Base-by-base conservation (phyloP, 2,888 invertebrate species). In the Pardosa pseudoannulata region DNA sequence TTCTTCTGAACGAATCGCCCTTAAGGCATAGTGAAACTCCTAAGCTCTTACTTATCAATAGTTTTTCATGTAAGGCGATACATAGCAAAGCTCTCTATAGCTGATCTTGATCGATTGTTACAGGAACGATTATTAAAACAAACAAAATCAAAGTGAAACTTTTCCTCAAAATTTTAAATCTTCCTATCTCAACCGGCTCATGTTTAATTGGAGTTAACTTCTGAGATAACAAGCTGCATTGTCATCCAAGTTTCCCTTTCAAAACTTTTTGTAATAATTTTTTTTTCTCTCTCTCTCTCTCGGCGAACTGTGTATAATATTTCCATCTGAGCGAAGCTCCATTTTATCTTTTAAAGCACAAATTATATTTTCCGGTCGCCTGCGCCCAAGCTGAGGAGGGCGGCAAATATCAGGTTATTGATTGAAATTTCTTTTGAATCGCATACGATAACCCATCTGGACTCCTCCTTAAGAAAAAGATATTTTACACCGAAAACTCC, bases 361-460 rank as follows among this genome's bases (percentile, higher is more conserved):
- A 56, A 56, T 56, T 56, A 23, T 56, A 56, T 56, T 56, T 56
- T 56, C 19, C 23, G 56, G 56, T 0, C 23, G 23, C 23, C 3
- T 56, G 56, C 56, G n/a, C 23, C 23, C 2, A 23, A 3, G 7
- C 6, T 56, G 19, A 6, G 23, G 56, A 23, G n/a, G 56, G 56
- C 31, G 39, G 23, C 65, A 41, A 56, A 79, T 73, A 73, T 29
- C 74, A 75, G 29, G 50, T 80, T 79, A 75, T 80, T 86, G 79
- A 87, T 87, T 76, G 65, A 65, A 76, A 87, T 72, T 86, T 65
- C 73, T 81, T 76, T 78, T 67, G 73, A 78, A 75, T 73, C 46
- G 56, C 39, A 23, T 11, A 7, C 73, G 50, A 81, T 81, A 74
- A 23, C 41, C 67, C 78, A 78, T 85, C 83, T 85, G 73, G 79